A percentile compares a stretch with the other conserved stretches of the same genome.
These are phyloP conservation scores for Venustoraphidia nigricollis DNA, from an alignment of 2,888 invertebrate species.

Conservation along the genomic window DNA sequence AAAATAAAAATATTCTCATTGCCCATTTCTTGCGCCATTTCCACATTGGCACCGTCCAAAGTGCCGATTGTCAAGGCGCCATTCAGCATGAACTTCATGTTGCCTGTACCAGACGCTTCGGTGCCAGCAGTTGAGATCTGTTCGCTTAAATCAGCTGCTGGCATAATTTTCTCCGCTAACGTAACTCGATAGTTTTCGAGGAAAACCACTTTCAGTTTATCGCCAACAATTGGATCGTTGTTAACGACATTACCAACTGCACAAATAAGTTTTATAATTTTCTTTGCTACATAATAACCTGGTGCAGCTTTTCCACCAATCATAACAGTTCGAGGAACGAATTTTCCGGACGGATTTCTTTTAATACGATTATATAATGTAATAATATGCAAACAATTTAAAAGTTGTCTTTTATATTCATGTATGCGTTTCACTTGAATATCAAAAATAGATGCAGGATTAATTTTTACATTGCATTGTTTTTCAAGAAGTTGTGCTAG, in stretches of 20 bases:
- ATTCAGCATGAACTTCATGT: too few species aligned
- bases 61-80: too few species aligned
- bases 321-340: conserved; percentile 93
- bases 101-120: conserved; percentile 95
- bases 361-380: conserved; percentile 96
- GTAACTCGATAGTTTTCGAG: conserved; percentile 98
- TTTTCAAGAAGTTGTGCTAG: conserved; percentile 73
- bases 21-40: too few species aligned
- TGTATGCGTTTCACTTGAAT: conserved; percentile 98
- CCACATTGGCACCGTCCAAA: too few species aligned
- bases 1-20: too few species aligned
- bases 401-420: conserved; percentile 95
- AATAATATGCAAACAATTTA: conserved; percentile 93
- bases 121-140: conserved; percentile 99
- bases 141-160: conserved; percentile 95
- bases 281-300: conserved; percentile 95
- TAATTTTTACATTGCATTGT: conserved; percentile 78
- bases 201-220: conserved; percentile 86
- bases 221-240: conserved; percentile 96
- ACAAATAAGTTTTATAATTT: conserved; percentile 94
- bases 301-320: conserved; percentile 97
- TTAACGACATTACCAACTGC: conserved; percentile 90
- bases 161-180: conserved; percentile 95
- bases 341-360: conserved; percentile 67
- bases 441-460: conserved; percentile 93